Conservation (phyloP, 2,888 invertebrate genomes). For the Scaptomyza caliginosa region DNA sequence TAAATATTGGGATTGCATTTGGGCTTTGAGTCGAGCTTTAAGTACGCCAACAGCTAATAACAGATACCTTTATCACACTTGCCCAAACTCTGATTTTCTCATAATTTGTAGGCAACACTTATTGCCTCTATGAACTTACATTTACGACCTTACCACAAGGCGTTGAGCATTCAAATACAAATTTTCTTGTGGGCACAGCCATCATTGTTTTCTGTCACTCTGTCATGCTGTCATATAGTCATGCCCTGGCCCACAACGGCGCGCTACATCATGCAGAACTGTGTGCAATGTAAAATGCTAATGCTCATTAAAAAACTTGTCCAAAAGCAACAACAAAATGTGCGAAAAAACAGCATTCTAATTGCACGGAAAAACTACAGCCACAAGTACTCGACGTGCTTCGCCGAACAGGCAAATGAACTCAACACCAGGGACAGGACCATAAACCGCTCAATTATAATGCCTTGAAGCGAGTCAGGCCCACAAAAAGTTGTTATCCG, state of each 20-base stretch:
- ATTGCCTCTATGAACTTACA: no score
- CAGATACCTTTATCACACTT: no score
- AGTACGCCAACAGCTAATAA: no score
- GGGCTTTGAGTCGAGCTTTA: no score
- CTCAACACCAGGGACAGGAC: slow-evolving; percentile 15
- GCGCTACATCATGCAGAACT: slow-evolving; percentile 19
- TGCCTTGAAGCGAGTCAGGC: slow-evolving; percentile 34
- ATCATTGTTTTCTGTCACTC: slow-evolving; percentile 15
- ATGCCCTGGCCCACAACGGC: slow-evolving; percentile 14
- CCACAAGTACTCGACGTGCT: slow-evolving; percentile 30
- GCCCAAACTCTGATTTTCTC: no score
- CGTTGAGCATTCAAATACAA: background rate
- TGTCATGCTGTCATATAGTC: slow-evolving; percentile 33
- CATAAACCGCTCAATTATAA: slow-evolving; percentile 71
- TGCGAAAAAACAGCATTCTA: slow-evolving; percentile 28
- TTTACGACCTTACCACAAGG: background rate
- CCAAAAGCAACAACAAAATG: slow-evolving; percentile 26
- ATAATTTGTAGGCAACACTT: background rate
- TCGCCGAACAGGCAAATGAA: slow-evolving; percentile 58
- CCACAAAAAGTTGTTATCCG: slow-evolving; percentile 67
- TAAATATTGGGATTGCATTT: no score
- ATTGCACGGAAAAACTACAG: slow-evolving; percentile 54
- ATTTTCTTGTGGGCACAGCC: slow-evolving; percentile 11
- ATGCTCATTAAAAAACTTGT: slow-evolving; percentile 70
- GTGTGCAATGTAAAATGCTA: slow-evolving; percentile 41